Base-by-base conservation (phyloP, 1,140 invertebrate genomes). In the Sinella curviseta region DNA sequence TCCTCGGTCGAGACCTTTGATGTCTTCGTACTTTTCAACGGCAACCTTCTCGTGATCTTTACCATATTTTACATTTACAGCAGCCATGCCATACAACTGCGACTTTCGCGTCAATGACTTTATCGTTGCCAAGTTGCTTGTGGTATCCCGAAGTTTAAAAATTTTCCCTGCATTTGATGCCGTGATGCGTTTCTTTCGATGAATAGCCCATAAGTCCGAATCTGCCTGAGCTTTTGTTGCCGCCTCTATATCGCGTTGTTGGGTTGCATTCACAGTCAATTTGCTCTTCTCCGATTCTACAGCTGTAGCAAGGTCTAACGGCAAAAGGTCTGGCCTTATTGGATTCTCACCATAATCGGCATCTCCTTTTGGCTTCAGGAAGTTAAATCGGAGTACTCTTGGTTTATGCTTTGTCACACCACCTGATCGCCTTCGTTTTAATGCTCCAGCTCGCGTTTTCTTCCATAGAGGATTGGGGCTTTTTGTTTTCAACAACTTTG, bases 141-240 rank as follows among this genome's bases (percentile, higher is more conserved):
- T 79, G 1, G 30, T 28, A 30, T 76, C 74, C 36, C 74, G 24
- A 1, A 79, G 1, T 1, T 0, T 39, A 30, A 31, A 67, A 48
- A 79, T 79, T 76, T 2, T 12, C 2, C 57, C 55, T 4, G 77
- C 80, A 16, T 75, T 65, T 17, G 35, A 60, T 12, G 80, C 80
- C 35, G 77, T 81, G 1, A 81, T 78, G 39, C 80, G 24, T 30
- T 57, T 26, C 20, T 30, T 48, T n/a, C 80, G 3, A 1, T 78
- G 17, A 14, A 31, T 3, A 1, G 28, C 16, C 77, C 76, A 81
- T 33, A 31, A 8, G 0, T 78, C 67, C 36, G 30, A 60, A n/a
- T 74, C 26, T 14, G 60, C 35, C 26, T 81, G 80, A 24, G 26
- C 54, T 12, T 26, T 31, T 17, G 80, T 81, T 30, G 39, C 54